These are phyloP conservation scores for Mellilla xanthometata DNA, from an alignment of 2,888 invertebrate genomes.

Conservation along the genomic window DNA sequence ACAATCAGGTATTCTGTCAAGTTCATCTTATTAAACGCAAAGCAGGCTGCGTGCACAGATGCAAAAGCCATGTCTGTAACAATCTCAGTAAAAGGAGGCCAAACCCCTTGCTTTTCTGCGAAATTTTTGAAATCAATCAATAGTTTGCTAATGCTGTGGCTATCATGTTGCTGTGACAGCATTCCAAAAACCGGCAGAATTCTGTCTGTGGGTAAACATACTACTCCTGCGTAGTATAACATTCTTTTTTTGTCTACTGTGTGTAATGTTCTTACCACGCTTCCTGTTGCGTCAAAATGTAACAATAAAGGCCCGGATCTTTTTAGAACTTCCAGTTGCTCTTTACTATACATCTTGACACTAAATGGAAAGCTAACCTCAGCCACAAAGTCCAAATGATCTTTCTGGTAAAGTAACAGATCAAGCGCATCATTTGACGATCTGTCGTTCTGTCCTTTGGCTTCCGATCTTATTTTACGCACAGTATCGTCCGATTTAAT, in stretches of 20 bases:
- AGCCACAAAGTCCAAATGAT: not conserved
- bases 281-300: conserved; percentile 1
- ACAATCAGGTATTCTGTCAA: not conserved
- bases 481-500: conserved; percentile 2
- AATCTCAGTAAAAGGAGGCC: not conserved
- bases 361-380: conserved; percentile 1
- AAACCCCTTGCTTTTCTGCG: not conserved
- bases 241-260: not conserved
- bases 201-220: not conserved
- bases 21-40: not conserved
- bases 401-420: not conserved
- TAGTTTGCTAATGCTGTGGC: not conserved
- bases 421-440: conserved; percentile 1
- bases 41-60: not conserved
- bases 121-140: not conserved
- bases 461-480: conserved; percentile 8
- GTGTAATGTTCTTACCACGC: not conserved
- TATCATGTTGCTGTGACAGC: conserved; percentile 1
- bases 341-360: conserved; percentile 3
- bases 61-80: not conserved
- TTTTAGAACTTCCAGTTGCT: not conserved
- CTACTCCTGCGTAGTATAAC: not conserved
- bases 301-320: not conserved
- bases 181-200: not conserved
- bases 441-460: not conserved